Percentiles rank a stretch among this genome's conserved stretches.
These are phyloP conservation scores for Drosophila auraria DNA, from an alignment of 1,140 invertebrate species.

Conservation along the genomic window DNA sequence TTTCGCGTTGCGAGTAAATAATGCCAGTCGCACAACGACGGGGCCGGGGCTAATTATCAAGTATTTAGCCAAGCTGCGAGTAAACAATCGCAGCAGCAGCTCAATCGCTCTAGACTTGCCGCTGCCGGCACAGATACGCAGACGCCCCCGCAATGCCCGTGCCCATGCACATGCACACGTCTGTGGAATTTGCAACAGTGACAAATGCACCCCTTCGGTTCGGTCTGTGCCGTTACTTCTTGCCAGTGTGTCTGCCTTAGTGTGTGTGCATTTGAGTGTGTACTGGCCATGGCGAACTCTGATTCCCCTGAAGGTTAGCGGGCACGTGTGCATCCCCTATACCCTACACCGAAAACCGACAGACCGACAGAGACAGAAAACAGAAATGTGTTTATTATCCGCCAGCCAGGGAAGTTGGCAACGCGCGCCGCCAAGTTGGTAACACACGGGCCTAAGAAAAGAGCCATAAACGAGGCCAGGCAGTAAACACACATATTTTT, in stretches of 20 bases:
- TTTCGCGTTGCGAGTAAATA: slow-evolving; percentile 54
- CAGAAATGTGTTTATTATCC: slow-evolving; percentile 17
- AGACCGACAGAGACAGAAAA: background rate
- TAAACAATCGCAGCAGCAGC: slow-evolving; percentile 23
- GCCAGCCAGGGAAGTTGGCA: slow-evolving; percentile 4
- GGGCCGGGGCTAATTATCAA: slow-evolving; percentile 44
- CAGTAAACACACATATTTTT: slow-evolving; percentile 33
- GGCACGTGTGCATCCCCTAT: slow-evolving; percentile 31
- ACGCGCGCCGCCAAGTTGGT: slow-evolving; percentile 20
- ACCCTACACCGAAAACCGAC: no score
- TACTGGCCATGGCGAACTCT: slow-evolving; percentile 8
- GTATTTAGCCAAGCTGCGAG: slow-evolving; percentile 23
- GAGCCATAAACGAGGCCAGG: slow-evolving; percentile 29
- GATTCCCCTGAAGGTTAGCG: slow-evolving; percentile 10
- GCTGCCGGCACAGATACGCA: slow-evolving; percentile 31
- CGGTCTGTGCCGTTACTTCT: slow-evolving; percentile 32
- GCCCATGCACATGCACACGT: background rate
- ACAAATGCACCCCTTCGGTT: slow-evolving; percentile 36
- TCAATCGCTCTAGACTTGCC: slow-evolving; percentile 1
- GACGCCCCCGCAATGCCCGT: slow-evolving; percentile 28
- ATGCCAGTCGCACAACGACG: slow-evolving; percentile 23
- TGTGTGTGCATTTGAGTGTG: slow-evolving; percentile 3
- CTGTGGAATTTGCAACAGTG: slow-evolving; percentile 28
- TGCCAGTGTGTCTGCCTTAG: slow-evolving; percentile 4
- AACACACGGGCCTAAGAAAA: slow-evolving; percentile 31